A percentile compares a stretch with the other conserved stretches of the same genome.
Conservation (phyloP, 2,797 vertebrate genomes). For the Characodon lateralis region DNA sequence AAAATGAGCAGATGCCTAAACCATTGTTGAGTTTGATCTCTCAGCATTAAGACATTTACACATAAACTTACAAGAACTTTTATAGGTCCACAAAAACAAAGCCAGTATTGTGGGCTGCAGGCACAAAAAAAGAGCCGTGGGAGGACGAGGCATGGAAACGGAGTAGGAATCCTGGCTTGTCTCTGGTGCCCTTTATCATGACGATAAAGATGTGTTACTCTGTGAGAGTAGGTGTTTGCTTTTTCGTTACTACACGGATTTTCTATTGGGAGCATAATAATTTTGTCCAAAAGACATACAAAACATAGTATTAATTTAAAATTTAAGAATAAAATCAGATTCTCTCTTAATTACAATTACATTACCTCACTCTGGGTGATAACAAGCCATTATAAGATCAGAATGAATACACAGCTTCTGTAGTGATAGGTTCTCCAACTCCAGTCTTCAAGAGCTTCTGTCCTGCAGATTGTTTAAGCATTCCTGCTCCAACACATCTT, state of each 20-base stretch:
- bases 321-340: not conserved
- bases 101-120: slow-evolving; percentile 42
- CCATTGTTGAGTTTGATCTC: not conserved
- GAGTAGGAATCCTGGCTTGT: slow-evolving; percentile 57
- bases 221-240: slow-evolving; percentile 17
- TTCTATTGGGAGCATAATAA: slow-evolving; percentile 1
- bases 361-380: too few species aligned
- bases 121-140: slow-evolving; percentile 26
- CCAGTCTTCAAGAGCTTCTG: not conserved
- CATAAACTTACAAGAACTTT: slow-evolving; percentile 8
- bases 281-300: not conserved
- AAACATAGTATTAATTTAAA: not conserved
- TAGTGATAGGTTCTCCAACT: not conserved
- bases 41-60: slow-evolving; percentile 6
- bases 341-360: too few species aligned
- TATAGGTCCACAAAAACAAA: slow-evolving; percentile 42
- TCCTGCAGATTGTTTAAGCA: not conserved
- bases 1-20: not conserved
- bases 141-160: slow-evolving; percentile 55
- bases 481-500: not conserved
- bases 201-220: slow-evolving; percentile 42
- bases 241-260: slow-evolving; percentile 11
- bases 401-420: too few species aligned
- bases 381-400: too few species aligned
- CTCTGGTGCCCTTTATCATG: slow-evolving; percentile 22